Evolutionary conservation across 2,888 invertebrate genomes (phyloP), one percentile per base, ranked within the genome.

Genomic region (Nycteola revayana): DNA sequence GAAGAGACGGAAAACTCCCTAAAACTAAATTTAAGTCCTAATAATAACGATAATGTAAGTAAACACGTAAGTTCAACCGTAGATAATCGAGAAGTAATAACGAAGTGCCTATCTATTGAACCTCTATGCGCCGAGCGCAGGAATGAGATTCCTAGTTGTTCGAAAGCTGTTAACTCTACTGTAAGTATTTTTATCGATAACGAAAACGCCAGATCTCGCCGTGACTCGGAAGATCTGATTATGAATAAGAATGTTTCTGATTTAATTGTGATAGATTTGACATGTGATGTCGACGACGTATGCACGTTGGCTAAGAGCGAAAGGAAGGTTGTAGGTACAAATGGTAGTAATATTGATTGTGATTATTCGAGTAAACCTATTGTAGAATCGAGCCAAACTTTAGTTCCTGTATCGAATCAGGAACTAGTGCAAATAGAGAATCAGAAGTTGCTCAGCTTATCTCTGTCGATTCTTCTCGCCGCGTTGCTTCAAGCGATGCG

Each of bases 401-500:
- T 87, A 77, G 82, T 88, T 78, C 85, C 87, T 75, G 79, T 86
- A 42, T 52, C 46, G 38, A 81, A 77, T 70, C 88, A 86, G 61
- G 87, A 82, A 69, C 59, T 88, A 29, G 90, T 71, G 27, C 70
- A 68, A 45, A 75, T 76, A 3, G 89, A 88, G 50, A 83, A 73
- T 51, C 82, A 86, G 59, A 91, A 90, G 69, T 66, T 92, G 54
- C 89, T 92, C 28, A 91, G 91, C 46, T 67, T 92, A 32, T 91
- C 92, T 9, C 66, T 92, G 20, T 92, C 92, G 26, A 83, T 92
- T 48, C 74, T 92, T 8, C 78, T 92, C 27, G 92, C 92, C 9
- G 92, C 92, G 14, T 65, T 92, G 56, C 60, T 92, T 20, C 92
- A 92, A 70, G 92, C 91, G 48, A 90, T 92, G 71, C 89, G 91